Percentiles rank a stretch among this genome's conserved stretches.
Evolutionary conservation across 2,113 vertebrate species (phyloP).

Genomic region (Campylorhamphus procurvoides): DNA sequence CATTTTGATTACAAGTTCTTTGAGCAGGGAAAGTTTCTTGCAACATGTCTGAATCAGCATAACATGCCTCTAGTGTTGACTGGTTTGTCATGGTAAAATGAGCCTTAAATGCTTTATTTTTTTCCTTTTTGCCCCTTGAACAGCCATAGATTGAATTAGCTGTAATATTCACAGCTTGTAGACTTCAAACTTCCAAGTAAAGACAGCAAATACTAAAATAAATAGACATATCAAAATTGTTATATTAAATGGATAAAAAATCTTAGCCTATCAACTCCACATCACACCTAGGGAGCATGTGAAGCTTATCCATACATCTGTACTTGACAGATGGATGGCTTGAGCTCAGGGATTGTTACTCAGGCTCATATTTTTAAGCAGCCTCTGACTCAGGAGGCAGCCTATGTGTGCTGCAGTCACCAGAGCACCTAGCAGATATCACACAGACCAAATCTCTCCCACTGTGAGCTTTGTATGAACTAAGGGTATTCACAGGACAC

Average conservation of each 20-base stretch:
- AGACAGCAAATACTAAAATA: not conserved
- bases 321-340: not conserved
- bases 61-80: not conserved
- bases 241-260: not conserved
- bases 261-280: not conserved
- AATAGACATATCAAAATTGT: not conserved
- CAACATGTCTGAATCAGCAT: fast-evolving
- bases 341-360: not conserved
- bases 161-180: not conserved
- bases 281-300: not conserved
- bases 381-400: not conserved
- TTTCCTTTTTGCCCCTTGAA: not conserved
- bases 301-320: not conserved
- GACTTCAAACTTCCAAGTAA: not conserved
- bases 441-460: not conserved
- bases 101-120: not conserved
- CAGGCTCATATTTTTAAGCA: not conserved
- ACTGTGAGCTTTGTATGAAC: not conserved
- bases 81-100: not conserved
- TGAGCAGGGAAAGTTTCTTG: fast-evolving
- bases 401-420: not conserved
- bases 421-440: not conserved
- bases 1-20: not conserved
- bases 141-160: not conserved
- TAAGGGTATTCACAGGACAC: not conserved